A percentile compares a stretch with the other conserved stretches of the same genome.
Conservation (phyloP, 37 sponge, comb jelly and placozoan species). For the Axinella damicornis region DNA sequence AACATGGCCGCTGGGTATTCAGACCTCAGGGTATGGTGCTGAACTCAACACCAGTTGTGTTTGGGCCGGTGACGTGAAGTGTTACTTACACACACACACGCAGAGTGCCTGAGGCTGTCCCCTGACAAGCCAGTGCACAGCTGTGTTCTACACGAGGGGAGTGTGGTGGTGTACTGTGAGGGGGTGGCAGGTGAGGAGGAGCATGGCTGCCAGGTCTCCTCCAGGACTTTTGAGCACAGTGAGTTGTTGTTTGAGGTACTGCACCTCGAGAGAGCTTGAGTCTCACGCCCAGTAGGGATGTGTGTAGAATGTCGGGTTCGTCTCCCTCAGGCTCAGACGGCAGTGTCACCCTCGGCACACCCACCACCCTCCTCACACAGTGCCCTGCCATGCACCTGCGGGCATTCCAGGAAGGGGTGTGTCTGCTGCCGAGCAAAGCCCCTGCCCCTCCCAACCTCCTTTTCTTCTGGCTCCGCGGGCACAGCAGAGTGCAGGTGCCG, state of each 20-base stretch:
- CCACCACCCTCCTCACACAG: constrained; percentile 4
- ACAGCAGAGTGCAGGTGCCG: too few relatives aligned
- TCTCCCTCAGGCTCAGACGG: neutral
- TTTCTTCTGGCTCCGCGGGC: constrained; percentile 40
- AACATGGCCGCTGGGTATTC: neutral
- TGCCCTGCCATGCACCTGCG: constrained; percentile 35
- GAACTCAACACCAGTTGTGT: too few relatives aligned
- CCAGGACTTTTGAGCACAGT: too few relatives aligned
- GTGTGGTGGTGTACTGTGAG: too few relatives aligned
- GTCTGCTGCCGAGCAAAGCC: constrained; percentile 18
- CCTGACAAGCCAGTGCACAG: neutral
- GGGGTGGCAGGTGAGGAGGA: too few relatives aligned
- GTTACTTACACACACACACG: constrained; percentile 3
- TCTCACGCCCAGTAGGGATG: too few relatives aligned
- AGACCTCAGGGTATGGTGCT: neutral
- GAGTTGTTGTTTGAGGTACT: too few relatives aligned
- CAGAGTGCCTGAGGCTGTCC: neutral
- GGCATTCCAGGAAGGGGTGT: constrained; percentile 21
- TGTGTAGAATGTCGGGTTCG: too few relatives aligned
- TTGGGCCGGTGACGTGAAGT: too few relatives aligned
- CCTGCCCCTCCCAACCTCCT: constrained; percentile 24
- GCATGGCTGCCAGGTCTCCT: too few relatives aligned
- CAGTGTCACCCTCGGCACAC: constrained; percentile 6
- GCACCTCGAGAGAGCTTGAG: too few relatives aligned
- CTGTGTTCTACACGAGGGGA: neutral